phyloP scores from a whole-genome alignment of 2,888 invertebrate genomes.

The Galerucella pusilla region DNA sequence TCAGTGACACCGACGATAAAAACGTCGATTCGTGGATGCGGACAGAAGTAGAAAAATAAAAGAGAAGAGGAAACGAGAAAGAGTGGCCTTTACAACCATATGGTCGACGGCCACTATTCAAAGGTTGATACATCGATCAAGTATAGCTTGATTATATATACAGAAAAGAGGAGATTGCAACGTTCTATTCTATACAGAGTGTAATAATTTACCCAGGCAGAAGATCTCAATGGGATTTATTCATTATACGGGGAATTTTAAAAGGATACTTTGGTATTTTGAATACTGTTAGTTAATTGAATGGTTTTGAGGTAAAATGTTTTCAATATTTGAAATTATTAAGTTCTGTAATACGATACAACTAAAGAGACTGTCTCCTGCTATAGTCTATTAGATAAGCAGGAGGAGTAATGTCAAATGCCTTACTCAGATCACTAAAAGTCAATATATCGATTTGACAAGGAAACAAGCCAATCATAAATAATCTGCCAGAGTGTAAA shows the following conservation, averaged over 20 bases:
- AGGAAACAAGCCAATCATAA: too few relatives aligned
- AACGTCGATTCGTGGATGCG: constrained; percentile 37
- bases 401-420: too few relatives aligned
- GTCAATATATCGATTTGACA: too few relatives aligned
- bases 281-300: neutral
- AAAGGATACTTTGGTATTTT: neutral
- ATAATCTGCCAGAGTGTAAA: too few relatives aligned
- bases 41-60: constrained; percentile 21
- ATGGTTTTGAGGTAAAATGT: too few relatives aligned
- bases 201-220: constrained; percentile 10
- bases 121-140: constrained; percentile 21
- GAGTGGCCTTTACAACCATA: constrained; percentile 35
- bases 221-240: constrained; percentile 15
- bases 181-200: constrained; percentile 16
- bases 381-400: too few relatives aligned
- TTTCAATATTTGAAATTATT: too few relatives aligned
- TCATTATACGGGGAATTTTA: constrained; percentile 8
- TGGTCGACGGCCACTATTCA: constrained; percentile 32
- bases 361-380: too few relatives aligned
- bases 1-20: constrained; percentile 40
- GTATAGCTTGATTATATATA: constrained; percentile 4
- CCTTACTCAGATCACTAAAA: too few relatives aligned
- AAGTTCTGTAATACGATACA: too few relatives aligned
- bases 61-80: constrained; percentile 19
- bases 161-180: constrained; percentile 13